Evolutionary conservation across 2,797 vertebrate species (phyloP), one percentile per base, ranked within the genome.

Genomic region (Lemur catta): DNA sequence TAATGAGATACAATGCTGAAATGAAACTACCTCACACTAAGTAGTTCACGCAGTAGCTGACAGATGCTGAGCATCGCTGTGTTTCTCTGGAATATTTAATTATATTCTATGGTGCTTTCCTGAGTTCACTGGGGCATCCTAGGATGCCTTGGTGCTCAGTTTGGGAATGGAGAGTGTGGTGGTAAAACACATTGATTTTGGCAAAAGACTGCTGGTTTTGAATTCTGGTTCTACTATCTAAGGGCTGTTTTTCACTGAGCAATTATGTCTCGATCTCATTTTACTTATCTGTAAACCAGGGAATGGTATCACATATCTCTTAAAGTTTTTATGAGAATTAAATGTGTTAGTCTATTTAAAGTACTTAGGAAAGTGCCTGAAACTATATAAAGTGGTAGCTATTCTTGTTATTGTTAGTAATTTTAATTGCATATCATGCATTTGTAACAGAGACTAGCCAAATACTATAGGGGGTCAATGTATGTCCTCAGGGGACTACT

Each of bases 381-480:
- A 13, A 55, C 43, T 65, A 18, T 59, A 52, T 59, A 88, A 65
- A 76, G 3, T 81, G 7, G 14, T 43, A 78, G 24, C 7, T 61
- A 17, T 69, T 80, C 22, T 81, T 69, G 24, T 48, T 74, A 38
- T 72, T 41, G 41, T 38, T 82, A 52, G 20, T 59, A 69, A 86
- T 82, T 69, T 79, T 67, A 89, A n/a, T 24, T 74, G 12, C 12
- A 12, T 8, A 2, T 4, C 24, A 50, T 41, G 26, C 20, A 78
- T 65, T 76, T 65, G 3, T 81, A 72, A 46, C 10, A 79, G 57
- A 74, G 6, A 63, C 3, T 2, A 52, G 7, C 9, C 35, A n/a
- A 33, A 69, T 38, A 35, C 18, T 6, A 2, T 7, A 18, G 2
- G 30, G 12, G 3, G 1, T 57, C 52, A 57, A 0, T 55, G 0